Base-by-base conservation (phyloP, 2,113 vertebrate species). In the Pseudorasbora parva region DNA sequence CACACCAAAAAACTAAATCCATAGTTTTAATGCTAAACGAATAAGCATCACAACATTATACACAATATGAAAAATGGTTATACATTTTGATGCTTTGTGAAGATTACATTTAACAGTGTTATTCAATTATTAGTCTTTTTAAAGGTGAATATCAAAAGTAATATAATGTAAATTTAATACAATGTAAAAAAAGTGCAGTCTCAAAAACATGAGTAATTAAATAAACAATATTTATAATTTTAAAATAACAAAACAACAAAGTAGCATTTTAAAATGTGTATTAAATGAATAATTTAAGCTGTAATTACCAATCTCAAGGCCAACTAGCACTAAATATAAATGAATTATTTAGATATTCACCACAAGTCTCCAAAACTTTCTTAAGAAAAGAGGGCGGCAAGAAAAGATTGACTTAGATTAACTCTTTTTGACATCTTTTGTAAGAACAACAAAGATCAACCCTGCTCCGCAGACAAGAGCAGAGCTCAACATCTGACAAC, bases 401-500 rank as follows among this genome's bases (percentile, higher is more conserved):
- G 27, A 15, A 43, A 11, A 79, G 41, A 79, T 79, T 21, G 77
- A 30, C 9, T 64, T 10, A 57, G 9, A 77, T 5, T 23, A 78
- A 78, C 21, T 59, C 30, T 23, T 60, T 60, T 25, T 60, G 54
- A 45, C 75, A 78, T 33, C 60, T 8, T 41, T 49, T 3, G 9
- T 33, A 49, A 60, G 19, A 79, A 41, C 59, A 79, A 66, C 25
- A 62, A 2, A 81, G 27, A 81, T 41, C 60, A 66, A 30, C 54
- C 25, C 59, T 49, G 14, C 43, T 79, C 17, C 1, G 1, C 9
- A 79, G 77, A 47, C 15, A 1, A 27, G 25, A 15, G 23, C 23
- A 30, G 59, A 64, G 30, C 43, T 64, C 41, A 27, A 66, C 79
- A 56, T 81, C 64, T 41, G 21, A 69, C 45, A 64, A 80, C 78